Evolutionary conservation across 2,797 vertebrate genomes (phyloP), one percentile per base, ranked within the genome.

Genomic region (Pteropus rufus): DNA sequence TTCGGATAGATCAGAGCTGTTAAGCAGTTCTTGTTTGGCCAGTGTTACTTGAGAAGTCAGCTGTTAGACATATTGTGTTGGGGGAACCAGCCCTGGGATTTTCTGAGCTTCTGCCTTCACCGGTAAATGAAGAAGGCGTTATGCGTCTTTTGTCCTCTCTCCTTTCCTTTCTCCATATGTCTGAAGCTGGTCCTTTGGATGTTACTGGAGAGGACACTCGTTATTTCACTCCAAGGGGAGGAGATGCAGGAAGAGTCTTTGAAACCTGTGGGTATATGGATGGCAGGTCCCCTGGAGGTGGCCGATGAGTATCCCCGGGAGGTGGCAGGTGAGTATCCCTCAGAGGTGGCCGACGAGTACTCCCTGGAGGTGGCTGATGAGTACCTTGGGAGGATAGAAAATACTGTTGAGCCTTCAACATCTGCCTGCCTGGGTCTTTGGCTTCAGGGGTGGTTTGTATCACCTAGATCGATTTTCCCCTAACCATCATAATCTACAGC

Each of bases 401-500:
- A 49, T 36, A 26, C 18, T 39, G 0, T 10, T 3, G 34, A 34
- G 24, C 23, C 52, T 44, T 79, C 29, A 31, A 7, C 2, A 3
- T 44, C n/a, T 41, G 54, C 29, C 5, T 16, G 3, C 29, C 5
- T 16, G 3, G 29, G 31, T 62, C 62, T 77, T 85, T 64, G 58
- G 41, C 56, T 73, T 93, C 19, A 9, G 49, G 21, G 15, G 34
- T 65, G 67, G 64, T 89, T 77, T 89, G 3, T 70, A 49, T 72
- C 72, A 36, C 70, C 12, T 79, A 75, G 96, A 96, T 84, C 91
- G 73, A 91, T 93, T 86, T 87, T 90, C 12, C 34, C 39, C 21
- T 18, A 77, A 8, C 79, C 49, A 69, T 90, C 91, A 16, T 95
- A 91, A 96, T 94, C 73, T 80, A 93, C 84, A 97, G 56, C 80